Conservation (phyloP, 2,113 vertebrate genomes). For the Cinclus mexicanus region DNA sequence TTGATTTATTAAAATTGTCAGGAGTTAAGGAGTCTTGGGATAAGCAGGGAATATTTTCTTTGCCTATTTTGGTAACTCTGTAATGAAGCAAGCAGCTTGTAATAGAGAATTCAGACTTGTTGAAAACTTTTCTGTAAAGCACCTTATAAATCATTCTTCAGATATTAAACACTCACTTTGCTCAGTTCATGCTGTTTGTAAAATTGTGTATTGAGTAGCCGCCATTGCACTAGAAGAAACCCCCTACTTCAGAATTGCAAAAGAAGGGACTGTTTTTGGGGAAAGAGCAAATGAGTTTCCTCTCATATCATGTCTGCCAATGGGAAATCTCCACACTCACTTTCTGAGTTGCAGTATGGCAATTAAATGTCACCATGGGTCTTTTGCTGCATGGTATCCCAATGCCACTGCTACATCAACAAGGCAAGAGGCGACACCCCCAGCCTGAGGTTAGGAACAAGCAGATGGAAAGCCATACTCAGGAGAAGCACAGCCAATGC, state of each 20-base stretch:
- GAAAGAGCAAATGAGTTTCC: background rate
- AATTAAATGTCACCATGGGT: background rate
- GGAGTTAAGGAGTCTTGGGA: conserved; percentile 72
- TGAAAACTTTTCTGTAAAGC: conserved; percentile 64
- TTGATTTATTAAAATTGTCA: conserved; percentile 80
- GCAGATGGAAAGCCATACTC: background rate
- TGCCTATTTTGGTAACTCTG: conserved; percentile 55
- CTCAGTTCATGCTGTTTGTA: background rate
- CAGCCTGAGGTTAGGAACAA: accelerated
- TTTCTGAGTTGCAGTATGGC: background rate
- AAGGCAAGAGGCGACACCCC: background rate
- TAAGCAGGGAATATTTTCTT: conserved; percentile 71
- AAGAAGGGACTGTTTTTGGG: background rate
- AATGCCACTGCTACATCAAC: background rate
- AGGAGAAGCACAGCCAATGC: background rate
- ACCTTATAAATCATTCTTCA: conserved; percentile 73
- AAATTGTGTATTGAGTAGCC: background rate
- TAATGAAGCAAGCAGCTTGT: conserved; percentile 62
- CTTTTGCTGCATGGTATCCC: accelerated
- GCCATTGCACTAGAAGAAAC: background rate
- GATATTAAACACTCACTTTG: conserved; percentile 40
- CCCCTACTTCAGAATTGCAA: background rate
- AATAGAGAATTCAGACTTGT: conserved; percentile 63
- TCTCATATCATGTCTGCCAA: accelerated
- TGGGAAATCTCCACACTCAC: background rate